Percentiles rank a stretch among this genome's conserved stretches.
Evolutionary conservation across 2,797 vertebrate genomes (phyloP).

Genomic region (Anomalospiza imberbis): DNA sequence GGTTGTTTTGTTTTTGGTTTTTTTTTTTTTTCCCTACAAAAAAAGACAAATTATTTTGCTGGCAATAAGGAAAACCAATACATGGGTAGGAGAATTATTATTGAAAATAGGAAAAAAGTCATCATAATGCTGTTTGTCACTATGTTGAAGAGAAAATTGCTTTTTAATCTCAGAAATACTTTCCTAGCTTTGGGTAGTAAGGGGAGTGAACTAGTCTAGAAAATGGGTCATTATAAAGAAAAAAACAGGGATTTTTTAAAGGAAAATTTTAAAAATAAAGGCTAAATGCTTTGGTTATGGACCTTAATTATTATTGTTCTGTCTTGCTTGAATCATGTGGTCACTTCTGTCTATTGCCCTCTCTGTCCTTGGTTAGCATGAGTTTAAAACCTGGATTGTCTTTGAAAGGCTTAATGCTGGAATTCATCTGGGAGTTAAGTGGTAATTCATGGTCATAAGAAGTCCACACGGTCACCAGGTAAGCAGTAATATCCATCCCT

Average conservation of each 20-base stretch:
- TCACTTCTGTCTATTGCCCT: neutral
- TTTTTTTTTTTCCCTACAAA: neutral
- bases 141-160: neutral
- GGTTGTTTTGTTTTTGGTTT: neutral
- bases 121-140: neutral
- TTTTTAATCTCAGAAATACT: neutral
- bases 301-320: neutral
- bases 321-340: neutral
- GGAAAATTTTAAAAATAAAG: neutral
- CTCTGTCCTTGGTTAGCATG: neutral
- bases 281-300: neutral
- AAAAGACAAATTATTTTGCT: neutral
- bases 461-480: conserved; percentile 50
- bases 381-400: conserved; percentile 32
- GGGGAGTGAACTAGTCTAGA: neutral
- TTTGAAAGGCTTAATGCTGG: conserved; percentile 43
- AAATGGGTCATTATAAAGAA: neutral
- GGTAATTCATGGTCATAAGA: conserved; percentile 44
- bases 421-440: conserved; percentile 33
- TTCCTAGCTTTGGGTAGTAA: neutral
- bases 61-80: neutral
- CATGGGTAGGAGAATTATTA: neutral
- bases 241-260: neutral
- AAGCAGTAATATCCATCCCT: conserved; percentile 32
- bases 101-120: neutral